These are phyloP conservation scores for Mormyrus iriodes DNA, from an alignment of 2,113 vertebrate genomes.

Conservation along the genomic window DNA sequence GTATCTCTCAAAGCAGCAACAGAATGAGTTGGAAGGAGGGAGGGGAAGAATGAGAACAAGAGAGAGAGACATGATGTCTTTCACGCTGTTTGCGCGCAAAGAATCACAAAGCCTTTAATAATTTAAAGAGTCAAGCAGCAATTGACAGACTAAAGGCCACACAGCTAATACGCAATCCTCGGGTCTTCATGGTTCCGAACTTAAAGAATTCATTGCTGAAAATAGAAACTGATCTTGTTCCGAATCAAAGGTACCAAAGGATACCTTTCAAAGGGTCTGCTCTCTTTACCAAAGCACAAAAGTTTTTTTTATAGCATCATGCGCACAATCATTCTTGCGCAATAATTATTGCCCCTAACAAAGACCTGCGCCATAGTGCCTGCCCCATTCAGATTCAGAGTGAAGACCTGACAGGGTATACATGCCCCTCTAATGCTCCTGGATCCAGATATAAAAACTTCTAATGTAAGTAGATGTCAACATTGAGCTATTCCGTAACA, in stretches of 20 bases:
- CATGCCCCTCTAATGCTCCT: neutral
- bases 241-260: neutral
- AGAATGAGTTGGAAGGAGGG: neutral
- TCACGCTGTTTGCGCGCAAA: conserved; percentile 37
- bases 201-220: neutral
- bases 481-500: neutral
- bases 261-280: neutral
- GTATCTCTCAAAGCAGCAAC: conserved; percentile 2
- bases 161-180: neutral
- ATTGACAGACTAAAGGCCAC: conserved; percentile 19
- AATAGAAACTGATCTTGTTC: neutral
- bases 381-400: neutral
- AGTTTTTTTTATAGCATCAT: neutral
- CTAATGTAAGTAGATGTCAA: neutral
- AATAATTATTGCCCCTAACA: neutral
- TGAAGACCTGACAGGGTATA: neutral
- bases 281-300: neutral
- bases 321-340: neutral
- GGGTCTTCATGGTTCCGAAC: neutral
- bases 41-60: neutral
- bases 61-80: conserved; percentile 24
- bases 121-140: conserved; percentile 31
- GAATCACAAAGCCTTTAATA: conserved; percentile 38
- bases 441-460: neutral
- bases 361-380: neutral